Conservation (phyloP, 2,113 vertebrate genomes). For the Diadophis punctatus region DNA sequence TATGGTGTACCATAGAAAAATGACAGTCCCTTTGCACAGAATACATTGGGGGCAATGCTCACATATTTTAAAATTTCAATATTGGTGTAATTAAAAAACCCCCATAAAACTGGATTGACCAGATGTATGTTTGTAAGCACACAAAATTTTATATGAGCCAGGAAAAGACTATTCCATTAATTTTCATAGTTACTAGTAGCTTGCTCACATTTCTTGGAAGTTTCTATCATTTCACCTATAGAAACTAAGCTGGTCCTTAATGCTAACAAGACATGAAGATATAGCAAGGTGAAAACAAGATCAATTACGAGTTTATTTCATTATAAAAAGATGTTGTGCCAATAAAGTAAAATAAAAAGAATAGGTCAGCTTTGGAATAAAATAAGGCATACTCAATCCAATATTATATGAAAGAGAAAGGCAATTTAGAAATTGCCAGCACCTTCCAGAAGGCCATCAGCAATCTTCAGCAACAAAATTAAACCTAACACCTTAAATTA, state of each 20-base stretch:
- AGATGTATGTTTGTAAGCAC: neutral
- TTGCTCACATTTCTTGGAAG: neutral
- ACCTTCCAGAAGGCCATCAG: neutral
- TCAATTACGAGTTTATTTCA: constrained; percentile 16
- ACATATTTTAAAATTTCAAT: neutral
- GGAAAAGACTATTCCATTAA: too few species aligned
- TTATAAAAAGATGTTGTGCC: neutral
- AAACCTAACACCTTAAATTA: neutral
- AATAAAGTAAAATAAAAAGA: constrained; percentile 20
- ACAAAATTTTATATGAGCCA: neutral
- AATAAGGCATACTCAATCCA: neutral
- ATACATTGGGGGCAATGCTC: neutral
- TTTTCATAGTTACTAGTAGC: neutral
- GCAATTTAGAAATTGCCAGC: constrained; percentile 17
- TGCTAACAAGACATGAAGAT: neutral
- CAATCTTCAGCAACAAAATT: constrained; percentile 5
- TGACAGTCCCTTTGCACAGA: neutral
- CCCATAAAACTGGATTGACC: neutral
- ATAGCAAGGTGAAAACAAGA: constrained; percentile 14
- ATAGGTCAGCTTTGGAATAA: neutral
- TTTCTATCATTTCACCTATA: neutral
- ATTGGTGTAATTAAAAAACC: neutral
- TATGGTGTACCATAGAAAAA: neutral
- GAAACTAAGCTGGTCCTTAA: neutral
- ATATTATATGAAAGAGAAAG: constrained; percentile 3